These are phyloP conservation scores for Mythimna pallens DNA, from an alignment of 2,888 invertebrate species.

Conservation along the genomic window DNA sequence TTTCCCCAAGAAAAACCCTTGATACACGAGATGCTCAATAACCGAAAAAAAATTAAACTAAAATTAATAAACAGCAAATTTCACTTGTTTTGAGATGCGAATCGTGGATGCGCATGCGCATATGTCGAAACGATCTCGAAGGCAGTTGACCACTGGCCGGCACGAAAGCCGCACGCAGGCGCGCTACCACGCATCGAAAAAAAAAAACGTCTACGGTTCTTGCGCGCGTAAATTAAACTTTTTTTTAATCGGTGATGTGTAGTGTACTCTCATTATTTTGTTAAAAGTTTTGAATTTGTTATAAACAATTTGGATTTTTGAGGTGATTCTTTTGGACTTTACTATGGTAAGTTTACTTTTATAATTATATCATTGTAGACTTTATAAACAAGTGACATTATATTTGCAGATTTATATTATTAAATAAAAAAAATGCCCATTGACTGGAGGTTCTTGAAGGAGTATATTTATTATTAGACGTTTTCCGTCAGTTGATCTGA, in stretches of 20 bases:
- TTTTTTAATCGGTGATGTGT: constrained; percentile 63
- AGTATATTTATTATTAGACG: neutral
- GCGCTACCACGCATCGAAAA: constrained; percentile 55
- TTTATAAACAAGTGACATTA: too few relatives aligned
- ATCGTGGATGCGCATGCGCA: constrained; percentile 60
- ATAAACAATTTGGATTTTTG: constrained; percentile 63
- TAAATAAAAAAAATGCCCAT: too few relatives aligned
- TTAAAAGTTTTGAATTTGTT: constrained; percentile 61
- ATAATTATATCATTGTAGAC: neutral
- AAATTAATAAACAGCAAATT: constrained; percentile 50
- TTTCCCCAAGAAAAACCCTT: neutral
- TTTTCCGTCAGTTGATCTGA: neutral
- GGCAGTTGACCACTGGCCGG: constrained; percentile 89
- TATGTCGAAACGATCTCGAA: constrained; percentile 51
- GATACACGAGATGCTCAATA: neutral
- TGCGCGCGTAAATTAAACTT: constrained; percentile 63
- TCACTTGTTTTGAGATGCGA: constrained; percentile 64
- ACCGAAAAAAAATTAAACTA: constrained; percentile 15
- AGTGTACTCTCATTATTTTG: constrained; percentile 57
- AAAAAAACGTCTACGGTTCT: constrained; percentile 56
- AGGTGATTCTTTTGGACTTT: constrained; percentile 58
- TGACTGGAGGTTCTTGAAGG: neutral
- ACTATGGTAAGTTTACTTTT: constrained; percentile 61
- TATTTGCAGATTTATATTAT: neutral
- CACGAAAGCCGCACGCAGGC: constrained; percentile 78